A percentile compares a stretch with the other conserved stretches of the same genome.
phyloP scores from a whole-genome alignment of 2,113 vertebrate species.

The Oenanthe oenanthe region DNA sequence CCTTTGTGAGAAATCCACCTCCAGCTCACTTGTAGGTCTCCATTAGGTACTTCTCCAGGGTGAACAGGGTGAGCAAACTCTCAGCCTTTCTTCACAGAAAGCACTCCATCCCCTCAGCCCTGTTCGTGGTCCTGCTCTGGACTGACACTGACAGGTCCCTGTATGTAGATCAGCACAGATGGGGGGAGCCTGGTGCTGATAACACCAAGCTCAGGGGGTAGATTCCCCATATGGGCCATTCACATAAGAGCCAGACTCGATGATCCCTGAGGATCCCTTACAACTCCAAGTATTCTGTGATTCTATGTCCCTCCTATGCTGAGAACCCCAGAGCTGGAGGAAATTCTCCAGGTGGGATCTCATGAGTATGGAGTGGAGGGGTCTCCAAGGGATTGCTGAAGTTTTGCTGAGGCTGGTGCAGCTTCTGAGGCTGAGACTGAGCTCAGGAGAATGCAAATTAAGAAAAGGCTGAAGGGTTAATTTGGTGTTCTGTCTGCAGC shows the following conservation, averaged over 20 bases:
- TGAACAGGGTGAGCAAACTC: neutral
- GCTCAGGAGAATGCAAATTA: neutral
- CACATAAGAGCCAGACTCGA: rapidly evolving
- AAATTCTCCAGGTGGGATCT: neutral
- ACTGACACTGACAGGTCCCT: rapidly evolving
- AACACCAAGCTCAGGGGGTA: neutral
- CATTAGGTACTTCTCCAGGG: neutral
- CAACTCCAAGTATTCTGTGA: neutral
- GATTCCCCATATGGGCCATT: neutral
- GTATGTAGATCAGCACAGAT: neutral
- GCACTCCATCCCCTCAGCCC: neutral
- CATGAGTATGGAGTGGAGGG: neutral
- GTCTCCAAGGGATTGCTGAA: neutral
- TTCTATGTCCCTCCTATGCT: neutral
- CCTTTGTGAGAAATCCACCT: neutral
- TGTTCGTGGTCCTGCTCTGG: neutral
- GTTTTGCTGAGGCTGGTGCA: neutral
- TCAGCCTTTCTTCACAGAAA: neutral
- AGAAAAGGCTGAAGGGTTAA: neutral
- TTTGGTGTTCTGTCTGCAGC: neutral
- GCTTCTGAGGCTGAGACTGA: neutral
- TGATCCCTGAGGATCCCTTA: no score
- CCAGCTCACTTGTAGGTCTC: neutral
- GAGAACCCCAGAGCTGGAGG: neutral
- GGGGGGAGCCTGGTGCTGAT: neutral